Evolutionary conservation across 2,797 vertebrate species (phyloP).

Genomic region (Selene dorsalis): DNA sequence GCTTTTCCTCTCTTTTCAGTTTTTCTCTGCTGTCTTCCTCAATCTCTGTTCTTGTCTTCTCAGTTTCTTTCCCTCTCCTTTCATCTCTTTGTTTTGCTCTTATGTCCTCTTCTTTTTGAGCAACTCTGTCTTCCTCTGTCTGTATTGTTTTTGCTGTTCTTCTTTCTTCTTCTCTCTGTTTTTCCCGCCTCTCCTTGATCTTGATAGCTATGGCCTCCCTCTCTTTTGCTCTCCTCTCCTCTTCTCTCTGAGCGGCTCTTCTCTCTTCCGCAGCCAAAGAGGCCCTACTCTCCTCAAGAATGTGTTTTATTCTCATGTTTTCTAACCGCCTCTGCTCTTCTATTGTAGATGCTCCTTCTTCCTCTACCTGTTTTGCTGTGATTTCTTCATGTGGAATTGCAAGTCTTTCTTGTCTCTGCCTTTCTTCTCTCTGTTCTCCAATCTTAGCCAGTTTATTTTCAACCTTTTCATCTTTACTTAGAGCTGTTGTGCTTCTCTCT

Average conservation of each 20-base stretch:
- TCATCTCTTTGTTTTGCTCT: constrained; percentile 44
- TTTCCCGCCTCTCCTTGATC: constrained; percentile 63
- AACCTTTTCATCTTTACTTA: constrained; percentile 31
- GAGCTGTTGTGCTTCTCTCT: constrained; percentile 18
- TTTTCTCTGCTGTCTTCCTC: constrained; percentile 28
- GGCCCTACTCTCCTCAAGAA: constrained; percentile 61
- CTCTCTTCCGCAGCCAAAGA: constrained; percentile 63
- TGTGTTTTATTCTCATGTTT: constrained; percentile 54
- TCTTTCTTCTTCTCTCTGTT: constrained; percentile 57
- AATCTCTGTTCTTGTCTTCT: constrained; percentile 13
- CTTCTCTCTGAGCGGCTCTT: constrained; percentile 62
- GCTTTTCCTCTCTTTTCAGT: constrained; percentile 16
- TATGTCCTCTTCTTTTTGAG: constrained; percentile 39
- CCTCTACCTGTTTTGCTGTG: constrained; percentile 17
- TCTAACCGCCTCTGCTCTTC: constrained; percentile 44
- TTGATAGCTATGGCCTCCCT: constrained; percentile 57
- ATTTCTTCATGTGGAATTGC: constrained; percentile 37
- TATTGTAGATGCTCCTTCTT: constrained; percentile 3
- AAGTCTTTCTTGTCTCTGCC: constrained; percentile 22
- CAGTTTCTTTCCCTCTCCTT: constrained; percentile 9
- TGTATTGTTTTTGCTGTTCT: constrained; percentile 38
- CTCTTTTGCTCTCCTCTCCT: constrained; percentile 65
- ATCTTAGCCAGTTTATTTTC: constrained; percentile 6
- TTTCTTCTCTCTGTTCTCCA: constrained; percentile 16
- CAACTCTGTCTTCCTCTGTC: constrained; percentile 32